Conservation (phyloP, 2,797 vertebrate genomes). For the Eospalax fontanierii region DNA sequence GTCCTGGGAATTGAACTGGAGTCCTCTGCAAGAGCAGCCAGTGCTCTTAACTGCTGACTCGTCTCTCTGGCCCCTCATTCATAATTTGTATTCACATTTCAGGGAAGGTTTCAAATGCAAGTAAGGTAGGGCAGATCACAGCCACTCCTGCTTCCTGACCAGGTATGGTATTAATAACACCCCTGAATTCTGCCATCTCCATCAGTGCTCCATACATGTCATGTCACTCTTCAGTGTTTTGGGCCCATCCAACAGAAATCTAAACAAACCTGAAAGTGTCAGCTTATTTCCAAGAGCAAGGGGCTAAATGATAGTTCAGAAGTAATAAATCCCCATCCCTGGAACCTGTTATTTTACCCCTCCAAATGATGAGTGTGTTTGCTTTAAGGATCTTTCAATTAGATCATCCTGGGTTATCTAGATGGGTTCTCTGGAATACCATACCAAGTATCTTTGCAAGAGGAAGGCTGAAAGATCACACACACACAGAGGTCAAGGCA, state of each 20-base stretch:
- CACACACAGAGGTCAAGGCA: background rate
- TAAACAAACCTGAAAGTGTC: background rate
- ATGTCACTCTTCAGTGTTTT: background rate
- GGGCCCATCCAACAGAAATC: background rate
- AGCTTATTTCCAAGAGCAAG: background rate
- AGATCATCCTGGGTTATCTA: background rate
- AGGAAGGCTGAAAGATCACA: background rate
- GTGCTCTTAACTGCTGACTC: too few relatives aligned
- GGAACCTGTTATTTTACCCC: background rate
- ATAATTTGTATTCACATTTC: background rate
- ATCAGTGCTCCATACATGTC: background rate
- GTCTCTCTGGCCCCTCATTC: too few relatives aligned
- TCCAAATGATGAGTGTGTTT: background rate
- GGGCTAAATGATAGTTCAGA: background rate
- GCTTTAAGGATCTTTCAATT: background rate
- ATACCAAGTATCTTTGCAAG: background rate
- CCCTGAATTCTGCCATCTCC: background rate
- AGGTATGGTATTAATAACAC: background rate
- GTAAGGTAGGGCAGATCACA: background rate
- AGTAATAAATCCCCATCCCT: background rate
- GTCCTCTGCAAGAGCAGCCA: too few relatives aligned
- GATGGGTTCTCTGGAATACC: background rate
- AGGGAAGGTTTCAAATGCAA: background rate
- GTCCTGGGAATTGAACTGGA: too few relatives aligned
- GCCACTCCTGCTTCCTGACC: conserved; percentile 2